A percentile compares a stretch with the other conserved stretches of the same genome.
Evolutionary conservation across 2,113 vertebrate genomes (phyloP).

Genomic region (Cinclus cinclus): DNA sequence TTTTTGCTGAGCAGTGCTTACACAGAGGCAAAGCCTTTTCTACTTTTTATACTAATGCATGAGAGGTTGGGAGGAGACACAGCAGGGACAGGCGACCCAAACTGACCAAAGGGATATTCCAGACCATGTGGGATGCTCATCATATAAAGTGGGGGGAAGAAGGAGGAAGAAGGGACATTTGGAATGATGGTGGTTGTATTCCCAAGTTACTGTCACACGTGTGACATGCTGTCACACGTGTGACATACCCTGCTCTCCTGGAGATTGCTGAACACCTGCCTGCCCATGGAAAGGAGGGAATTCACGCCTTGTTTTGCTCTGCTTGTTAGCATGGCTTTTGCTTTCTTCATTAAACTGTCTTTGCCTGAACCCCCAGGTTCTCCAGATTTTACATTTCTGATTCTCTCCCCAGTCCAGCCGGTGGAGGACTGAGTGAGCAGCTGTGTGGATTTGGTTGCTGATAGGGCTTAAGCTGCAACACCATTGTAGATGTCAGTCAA

Average conservation of each 20-base stretch:
- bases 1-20: not conserved
- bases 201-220: fast-evolving
- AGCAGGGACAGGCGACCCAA: not conserved
- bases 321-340: not conserved
- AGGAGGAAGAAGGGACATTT: not conserved
- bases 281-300: not conserved
- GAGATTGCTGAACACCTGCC: not conserved
- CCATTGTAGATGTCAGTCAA: not conserved
- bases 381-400: not conserved
- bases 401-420: not conserved
- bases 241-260: too few relatives aligned
- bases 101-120: not conserved
- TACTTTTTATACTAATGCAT: fast-evolving
- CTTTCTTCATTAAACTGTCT: not conserved
- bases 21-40: not conserved
- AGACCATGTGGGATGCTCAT: not conserved
- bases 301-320: not conserved
- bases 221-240: fast-evolving
- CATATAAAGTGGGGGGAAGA: not conserved
- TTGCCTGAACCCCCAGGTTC: not conserved
- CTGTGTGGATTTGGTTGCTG: not conserved
- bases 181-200: not conserved
- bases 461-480: not conserved
- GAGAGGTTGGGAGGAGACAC: not conserved
- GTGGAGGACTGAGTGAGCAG: not conserved